Evolutionary conservation across 2,888 invertebrate genomes (phyloP), one percentile per base, ranked within the genome.

Genomic region (Tetranychus truncatus): DNA sequence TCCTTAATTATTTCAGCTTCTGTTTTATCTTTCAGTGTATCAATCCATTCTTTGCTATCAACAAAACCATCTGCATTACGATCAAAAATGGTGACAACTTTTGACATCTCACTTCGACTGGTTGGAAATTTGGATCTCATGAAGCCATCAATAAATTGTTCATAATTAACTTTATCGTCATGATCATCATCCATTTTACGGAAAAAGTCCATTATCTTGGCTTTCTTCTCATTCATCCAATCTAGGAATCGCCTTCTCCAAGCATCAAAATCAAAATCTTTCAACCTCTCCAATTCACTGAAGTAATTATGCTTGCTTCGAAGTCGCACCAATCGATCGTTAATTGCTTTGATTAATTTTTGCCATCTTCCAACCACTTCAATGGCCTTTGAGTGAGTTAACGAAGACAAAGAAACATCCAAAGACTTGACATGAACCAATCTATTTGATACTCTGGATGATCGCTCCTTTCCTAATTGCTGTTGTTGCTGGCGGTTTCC

Each of bases 191-290:
- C 99, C 89, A 96, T 95, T 84, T 96, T 92, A 78, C 97, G 89
- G 89, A 99, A 99, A 82, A 99, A 87, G 85, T 99, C 99, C 80
- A 96, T 96, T 79, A 97, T 87, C 67, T 99, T 87, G 9, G 95
- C 95, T 86, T 99, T 97, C 87, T 97, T 96, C 87, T 95, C 93
- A 84, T 96, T 95, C 94, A 96, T 95, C 89, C 95, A 95, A 84
- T 91, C 92, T 82, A 96, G 86, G 90, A 96, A 97, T 84, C 92
- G 87, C 86, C 92, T 92, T 80, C 96, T 90, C 99, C 99, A 99
- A 82, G 97, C 95, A 83, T 99, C 97, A 93, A 97, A 99, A 81
- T 94, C 94, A 87, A 99, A 99, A 88, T 95, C 92, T 83, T 95
- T 92, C 78, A 97, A 92, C 79, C 95, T 88, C 84, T 96, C 94